phyloP scores from a whole-genome alignment of 2,888 invertebrate species.

The Laothoe populi region DNA sequence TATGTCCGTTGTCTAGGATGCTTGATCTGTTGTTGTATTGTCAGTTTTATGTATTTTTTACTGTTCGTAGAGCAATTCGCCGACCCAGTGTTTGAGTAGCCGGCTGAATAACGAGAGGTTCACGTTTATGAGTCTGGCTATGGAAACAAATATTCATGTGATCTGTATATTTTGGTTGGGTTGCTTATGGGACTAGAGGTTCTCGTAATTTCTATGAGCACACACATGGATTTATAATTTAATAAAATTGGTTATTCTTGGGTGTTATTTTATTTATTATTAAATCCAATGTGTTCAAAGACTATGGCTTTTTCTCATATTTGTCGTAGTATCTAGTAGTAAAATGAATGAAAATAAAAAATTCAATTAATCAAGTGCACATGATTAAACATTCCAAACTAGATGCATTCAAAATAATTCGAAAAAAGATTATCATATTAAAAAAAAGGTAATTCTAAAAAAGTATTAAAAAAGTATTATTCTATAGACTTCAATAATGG shows the following conservation, averaged over 20 bases:
- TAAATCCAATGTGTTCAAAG: background rate
- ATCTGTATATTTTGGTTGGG: background rate
- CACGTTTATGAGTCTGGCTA: background rate
- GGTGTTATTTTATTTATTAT: background rate
- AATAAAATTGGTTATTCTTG: background rate
- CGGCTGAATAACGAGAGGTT: background rate
- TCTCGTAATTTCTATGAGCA: background rate
- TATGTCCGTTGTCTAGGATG: conserved; percentile 27
- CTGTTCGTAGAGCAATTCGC: background rate
- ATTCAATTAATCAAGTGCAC: no score
- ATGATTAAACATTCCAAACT: no score
- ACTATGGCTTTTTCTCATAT: background rate
- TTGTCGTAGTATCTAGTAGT: no score
- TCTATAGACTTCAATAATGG: background rate
- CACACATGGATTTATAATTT: background rate
- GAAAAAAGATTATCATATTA: no score
- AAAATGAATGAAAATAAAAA: no score
- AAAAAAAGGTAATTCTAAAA: no score
- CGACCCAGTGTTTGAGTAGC: background rate
- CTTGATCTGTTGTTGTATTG: background rate
- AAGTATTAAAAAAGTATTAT: background rate
- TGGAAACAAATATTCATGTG: background rate
- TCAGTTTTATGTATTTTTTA: background rate
- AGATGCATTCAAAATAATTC: no score
- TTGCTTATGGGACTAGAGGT: background rate